Base-by-base conservation (phyloP, 2,888 invertebrate species). In the Sympetrum striolatum region DNA sequence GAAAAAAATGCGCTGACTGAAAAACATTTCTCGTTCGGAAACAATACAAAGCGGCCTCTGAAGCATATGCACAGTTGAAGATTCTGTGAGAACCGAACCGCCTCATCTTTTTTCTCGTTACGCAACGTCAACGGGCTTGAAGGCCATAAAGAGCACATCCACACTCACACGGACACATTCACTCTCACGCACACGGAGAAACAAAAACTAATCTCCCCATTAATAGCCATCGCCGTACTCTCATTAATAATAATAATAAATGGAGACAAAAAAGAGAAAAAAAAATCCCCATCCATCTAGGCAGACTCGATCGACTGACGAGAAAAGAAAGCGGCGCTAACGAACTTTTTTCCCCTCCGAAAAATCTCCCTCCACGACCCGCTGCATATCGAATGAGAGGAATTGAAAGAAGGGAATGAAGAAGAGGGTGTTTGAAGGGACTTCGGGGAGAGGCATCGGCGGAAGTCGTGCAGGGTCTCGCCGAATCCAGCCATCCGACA, bases 231-330 rank as follows among this genome's bases (percentile, higher is more conserved):
- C 73, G 31, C 73, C 73, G 73, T 8, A 60, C 60, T 37, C 60
- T 86, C 60, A 86, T 86, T 86, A 64, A 86, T 64, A 86, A 86
- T 86, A 58, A n/a, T 58, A 64, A 86, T 60, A 86, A 64, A 73
- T 14, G 73, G 31, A 10, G 3, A 73, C 25, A 31, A 73, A 73
- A 25, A n/a, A 73, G 18, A 22, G 12, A 8, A 15, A 2, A 25
- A 0, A 73, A 73, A 22, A 31, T 73, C 5, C 25, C 31, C 73
- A 60, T 60, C 60, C 60, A 60, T 64, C 37, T n/a, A n/a, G 60
- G 12, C 73, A 48, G n/a, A 35, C 22, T 35, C 82, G 82, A 82
- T 82, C 58, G 82, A 82, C 58, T 22, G 64, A 64, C 18, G 25
- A 73, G 73, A 31, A 31, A 31, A 31, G 31, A 31, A 73, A 73